These are phyloP conservation scores for Sylvia atricapilla DNA, from an alignment of 2,113 vertebrate species.

Conservation along the genomic window DNA sequence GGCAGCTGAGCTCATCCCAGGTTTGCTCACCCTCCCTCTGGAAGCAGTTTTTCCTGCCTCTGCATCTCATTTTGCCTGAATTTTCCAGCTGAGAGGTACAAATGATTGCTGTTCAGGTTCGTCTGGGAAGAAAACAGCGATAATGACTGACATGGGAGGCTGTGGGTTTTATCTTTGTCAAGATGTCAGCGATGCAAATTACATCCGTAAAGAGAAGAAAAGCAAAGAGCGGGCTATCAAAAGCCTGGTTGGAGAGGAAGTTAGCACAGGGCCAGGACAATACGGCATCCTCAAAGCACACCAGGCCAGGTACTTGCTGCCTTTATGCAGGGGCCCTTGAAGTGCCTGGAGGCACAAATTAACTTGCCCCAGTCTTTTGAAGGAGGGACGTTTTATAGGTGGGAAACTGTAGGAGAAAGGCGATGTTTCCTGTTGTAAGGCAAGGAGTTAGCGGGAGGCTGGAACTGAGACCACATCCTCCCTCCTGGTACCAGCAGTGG, in stretches of 20 bases:
- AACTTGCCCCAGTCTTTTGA: conserved; percentile 16
- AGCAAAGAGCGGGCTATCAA: conserved; percentile 12
- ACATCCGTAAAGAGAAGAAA: conserved; percentile 32
- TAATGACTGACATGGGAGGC: conserved; percentile 44
- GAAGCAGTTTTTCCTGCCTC: conserved; percentile 23
- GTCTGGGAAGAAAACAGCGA: conserved; percentile 24
- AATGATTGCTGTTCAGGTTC: conserved; percentile 39
- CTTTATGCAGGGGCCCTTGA: conserved; percentile 24
- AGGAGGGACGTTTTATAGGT: conserved; percentile 12
- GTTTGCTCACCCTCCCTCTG: neutral
- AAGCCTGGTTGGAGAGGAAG: conserved; percentile 56
- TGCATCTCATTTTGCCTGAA: conserved; percentile 14
- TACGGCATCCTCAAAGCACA: neutral
- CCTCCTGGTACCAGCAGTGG: neutral
- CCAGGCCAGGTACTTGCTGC: conserved; percentile 54
- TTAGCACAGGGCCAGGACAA: conserved; percentile 22
- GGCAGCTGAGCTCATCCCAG: neutral
- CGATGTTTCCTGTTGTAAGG: neutral
- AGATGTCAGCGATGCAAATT: conserved; percentile 55
- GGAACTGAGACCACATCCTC: neutral
- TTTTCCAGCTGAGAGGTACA: conserved; percentile 58
- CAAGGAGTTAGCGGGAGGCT: neutral
- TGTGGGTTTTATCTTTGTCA: conserved; percentile 51
- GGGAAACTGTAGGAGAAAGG: conserved; percentile 14
- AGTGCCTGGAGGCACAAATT: conserved; percentile 53